These are phyloP conservation scores for Alectura lathami DNA, from an alignment of 2,113 vertebrate species.

Conservation along the genomic window DNA sequence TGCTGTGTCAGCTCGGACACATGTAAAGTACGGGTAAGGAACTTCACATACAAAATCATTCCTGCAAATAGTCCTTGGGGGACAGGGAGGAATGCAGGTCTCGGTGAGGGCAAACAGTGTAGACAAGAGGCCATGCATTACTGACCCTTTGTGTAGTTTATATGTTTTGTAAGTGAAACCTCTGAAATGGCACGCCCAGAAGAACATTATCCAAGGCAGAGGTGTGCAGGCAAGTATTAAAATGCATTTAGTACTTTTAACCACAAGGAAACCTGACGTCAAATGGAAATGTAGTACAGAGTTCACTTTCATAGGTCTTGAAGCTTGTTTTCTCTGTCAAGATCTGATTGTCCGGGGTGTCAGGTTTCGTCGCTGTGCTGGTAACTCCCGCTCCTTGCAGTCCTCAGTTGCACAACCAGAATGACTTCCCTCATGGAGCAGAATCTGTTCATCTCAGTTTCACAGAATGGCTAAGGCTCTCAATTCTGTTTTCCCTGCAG, in stretches of 20 bases:
- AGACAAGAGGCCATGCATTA: neutral
- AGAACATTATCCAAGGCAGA: neutral
- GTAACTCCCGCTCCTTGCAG: neutral
- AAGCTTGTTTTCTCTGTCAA: neutral
- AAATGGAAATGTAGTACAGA: neutral
- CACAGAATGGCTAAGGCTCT: neutral
- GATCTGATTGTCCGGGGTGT: neutral
- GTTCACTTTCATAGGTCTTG: neutral
- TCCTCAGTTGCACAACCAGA: neutral
- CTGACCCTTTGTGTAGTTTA: neutral
- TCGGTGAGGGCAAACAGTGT: neutral
- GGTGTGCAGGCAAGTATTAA: neutral
- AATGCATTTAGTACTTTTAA: neutral
- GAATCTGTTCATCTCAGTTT: conserved; percentile 12
- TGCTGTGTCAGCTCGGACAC: neutral
- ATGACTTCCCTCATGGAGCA: neutral
- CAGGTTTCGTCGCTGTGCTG: neutral
- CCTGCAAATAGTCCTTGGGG: neutral
- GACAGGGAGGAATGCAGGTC: neutral
- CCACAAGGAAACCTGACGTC: neutral
- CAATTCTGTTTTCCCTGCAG: neutral
- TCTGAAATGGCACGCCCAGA: neutral
- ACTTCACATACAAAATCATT: neutral
- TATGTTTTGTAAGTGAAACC: neutral
- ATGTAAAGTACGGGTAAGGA: neutral